Evolutionary conservation across 2,888 invertebrate species (phyloP), one percentile per base, ranked within the genome.

Genomic region (Oscheius sp.): DNA sequence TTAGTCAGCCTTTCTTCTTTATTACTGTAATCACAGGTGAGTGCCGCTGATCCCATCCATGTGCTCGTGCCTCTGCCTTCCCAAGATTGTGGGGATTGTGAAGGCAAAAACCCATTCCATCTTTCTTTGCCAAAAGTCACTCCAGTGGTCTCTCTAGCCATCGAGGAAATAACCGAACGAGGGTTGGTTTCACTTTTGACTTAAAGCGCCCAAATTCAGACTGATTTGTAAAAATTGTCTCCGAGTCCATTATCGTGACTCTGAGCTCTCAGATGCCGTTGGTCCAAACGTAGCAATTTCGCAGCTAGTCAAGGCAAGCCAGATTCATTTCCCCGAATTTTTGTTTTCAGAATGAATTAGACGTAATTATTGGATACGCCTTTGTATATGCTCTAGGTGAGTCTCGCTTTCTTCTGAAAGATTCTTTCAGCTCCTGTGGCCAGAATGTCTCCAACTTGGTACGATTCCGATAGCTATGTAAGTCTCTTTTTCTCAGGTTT

Each of bases 391-490:
- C 84, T 12, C 68, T 85, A 27, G n/a, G n/a, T n/a, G n/a, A n/a
- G n/a, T n/a, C n/a, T n/a, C n/a, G n/a, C n/a, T n/a, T n/a, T n/a
- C n/a, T n/a, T n/a, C n/a, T n/a, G n/a, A n/a, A n/a, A n/a, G n/a
- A n/a, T n/a, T n/a, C n/a, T n/a, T n/a, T n/a, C n/a, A n/a, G 85
- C 85, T 0, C 82, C 83, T 2, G 84, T 85, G 15, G 84, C 85
- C 1, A 66, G 85, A 50, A 85, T 85, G 84, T 74, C 81, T 1
- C 84, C 84, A 0, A 81, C 73, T 57, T 85, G 85, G 85, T 65
- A 57, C 6, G 76, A 82, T 45, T 71, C 63, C n/a, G 78, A 70
- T 29, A 71, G 65, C 29, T 29, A 63, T 39, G 63, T 68, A 12
- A 48, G 68, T 42, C 6, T 17, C 10, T 29, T n/a, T 17, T 33